Conservation (phyloP, 2,113 vertebrate genomes). For the Lophochroa leadbeateri region DNA sequence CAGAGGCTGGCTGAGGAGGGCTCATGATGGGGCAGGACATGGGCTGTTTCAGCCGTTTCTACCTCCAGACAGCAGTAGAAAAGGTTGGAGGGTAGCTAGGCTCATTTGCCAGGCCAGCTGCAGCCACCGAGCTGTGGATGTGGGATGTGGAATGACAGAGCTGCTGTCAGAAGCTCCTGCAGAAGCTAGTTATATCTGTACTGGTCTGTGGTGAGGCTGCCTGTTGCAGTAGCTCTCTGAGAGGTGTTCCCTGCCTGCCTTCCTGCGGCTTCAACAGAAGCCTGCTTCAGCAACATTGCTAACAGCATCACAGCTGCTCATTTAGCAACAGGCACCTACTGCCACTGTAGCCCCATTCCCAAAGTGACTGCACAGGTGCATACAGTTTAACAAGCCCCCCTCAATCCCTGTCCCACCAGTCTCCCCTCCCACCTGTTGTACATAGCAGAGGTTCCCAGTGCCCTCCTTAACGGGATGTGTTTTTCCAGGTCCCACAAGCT, state of each 20-base stretch:
- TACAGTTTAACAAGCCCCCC: not conserved
- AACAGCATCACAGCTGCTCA: rapidly evolving
- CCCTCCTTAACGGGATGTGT: not conserved
- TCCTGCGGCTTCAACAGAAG: not conserved
- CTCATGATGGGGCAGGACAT: not conserved
- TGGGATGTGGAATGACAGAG: not conserved
- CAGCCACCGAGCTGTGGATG: not conserved
- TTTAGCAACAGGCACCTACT: rapidly evolving
- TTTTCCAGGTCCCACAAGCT: not conserved
- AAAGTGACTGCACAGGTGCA: not conserved
- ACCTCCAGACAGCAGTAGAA: not conserved
- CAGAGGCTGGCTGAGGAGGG: not conserved
- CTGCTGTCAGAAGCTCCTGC: not conserved
- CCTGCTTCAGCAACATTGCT: rapidly evolving
- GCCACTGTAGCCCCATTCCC: rapidly evolving
- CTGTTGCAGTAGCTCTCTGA: not conserved
- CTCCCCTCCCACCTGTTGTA: rapidly evolving
- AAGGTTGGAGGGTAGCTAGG: not conserved
- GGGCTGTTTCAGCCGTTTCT: not conserved
- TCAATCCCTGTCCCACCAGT: rapidly evolving
- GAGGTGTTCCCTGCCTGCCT: not conserved
- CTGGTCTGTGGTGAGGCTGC: not conserved
- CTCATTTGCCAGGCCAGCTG: rapidly evolving
- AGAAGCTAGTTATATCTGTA: not conserved
- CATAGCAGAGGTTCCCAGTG: not conserved